A percentile compares a stretch with the other conserved stretches of the same genome.
Evolutionary conservation across 2,113 vertebrate genomes (phyloP).

Genomic region (Lagopus leucura): DNA sequence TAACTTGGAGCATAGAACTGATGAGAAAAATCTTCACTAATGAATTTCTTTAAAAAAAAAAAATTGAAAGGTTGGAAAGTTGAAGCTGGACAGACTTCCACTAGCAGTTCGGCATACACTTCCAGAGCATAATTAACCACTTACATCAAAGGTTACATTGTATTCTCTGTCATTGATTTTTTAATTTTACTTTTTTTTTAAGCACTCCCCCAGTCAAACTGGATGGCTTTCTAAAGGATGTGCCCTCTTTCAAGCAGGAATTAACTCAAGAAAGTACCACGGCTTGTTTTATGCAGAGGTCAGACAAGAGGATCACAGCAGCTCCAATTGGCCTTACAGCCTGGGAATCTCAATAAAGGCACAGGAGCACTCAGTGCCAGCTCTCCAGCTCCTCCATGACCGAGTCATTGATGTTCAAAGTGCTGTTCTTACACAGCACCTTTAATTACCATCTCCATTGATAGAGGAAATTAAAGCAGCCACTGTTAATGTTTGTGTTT

Average conservation of each 20-base stretch:
- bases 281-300: neutral
- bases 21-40: neutral
- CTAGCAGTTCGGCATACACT: neutral
- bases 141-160: neutral
- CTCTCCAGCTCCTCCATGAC: neutral
- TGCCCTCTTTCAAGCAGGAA: neutral
- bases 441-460: accelerated
- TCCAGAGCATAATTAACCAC: neutral
- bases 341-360: neutral
- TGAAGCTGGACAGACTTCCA: neutral
- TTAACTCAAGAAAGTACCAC: neutral
- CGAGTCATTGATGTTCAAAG: neutral
- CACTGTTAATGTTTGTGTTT: accelerated
- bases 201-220: neutral
- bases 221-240: neutral
- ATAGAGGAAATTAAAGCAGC: accelerated
- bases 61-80: neutral
- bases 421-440: accelerated
- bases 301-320: neutral
- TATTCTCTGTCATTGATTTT: neutral
- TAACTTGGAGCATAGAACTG: neutral
- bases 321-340: neutral
- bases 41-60: neutral
- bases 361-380: accelerated
- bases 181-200: neutral